Evolutionary conservation across 1,140 invertebrate species (phyloP), one percentile per base, ranked within the genome.

Genomic region (Zaprionus davidi): DNA sequence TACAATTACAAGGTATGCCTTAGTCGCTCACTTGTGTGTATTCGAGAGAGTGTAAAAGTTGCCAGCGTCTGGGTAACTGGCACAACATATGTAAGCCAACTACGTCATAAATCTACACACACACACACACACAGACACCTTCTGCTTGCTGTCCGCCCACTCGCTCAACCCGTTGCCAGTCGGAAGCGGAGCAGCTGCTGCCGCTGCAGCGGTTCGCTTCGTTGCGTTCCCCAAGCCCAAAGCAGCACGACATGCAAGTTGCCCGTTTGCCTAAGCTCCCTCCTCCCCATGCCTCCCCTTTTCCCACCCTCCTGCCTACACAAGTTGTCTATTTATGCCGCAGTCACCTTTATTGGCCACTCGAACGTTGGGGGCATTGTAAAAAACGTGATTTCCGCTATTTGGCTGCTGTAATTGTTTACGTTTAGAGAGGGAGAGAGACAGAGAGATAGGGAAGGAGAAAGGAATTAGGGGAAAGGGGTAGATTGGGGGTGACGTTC

Each of bases 381-480:
- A 31, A 81, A 88, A 87, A 88, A 87, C 83, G 83, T 87, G 83
- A 87, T 88, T 87, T 88, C 84, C 83, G 83, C 80, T 88, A 76
- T 81, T 81, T 72, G 64, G 28, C 63, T 34, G 74, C 68, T 80
- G 49, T 80, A 88, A 84, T 88, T 87, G 73, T 83, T 80, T 66
- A 70, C 46, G 55, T 46, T 26, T 55, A 51, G 9, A 49, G 15
- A 13, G 22, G 15, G 24, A 7, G 17, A 0, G 20, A 26, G 26
- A 20, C 20, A 38, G n/a, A 3, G 11, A 49, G 17, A 13, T 0
- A 4, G 31, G 2, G 46, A 13, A 24, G 24, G 20, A 22, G 46
- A n/a, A 2, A 24, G 46, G 5, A 13, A 51, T 26, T 26, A 26
- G 0, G 24, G 24, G 46, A 13, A 24, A 24, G 46, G 22, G 20